Conservation (phyloP, 2,888 invertebrate genomes). For the Hanleya hanleyi region DNA sequence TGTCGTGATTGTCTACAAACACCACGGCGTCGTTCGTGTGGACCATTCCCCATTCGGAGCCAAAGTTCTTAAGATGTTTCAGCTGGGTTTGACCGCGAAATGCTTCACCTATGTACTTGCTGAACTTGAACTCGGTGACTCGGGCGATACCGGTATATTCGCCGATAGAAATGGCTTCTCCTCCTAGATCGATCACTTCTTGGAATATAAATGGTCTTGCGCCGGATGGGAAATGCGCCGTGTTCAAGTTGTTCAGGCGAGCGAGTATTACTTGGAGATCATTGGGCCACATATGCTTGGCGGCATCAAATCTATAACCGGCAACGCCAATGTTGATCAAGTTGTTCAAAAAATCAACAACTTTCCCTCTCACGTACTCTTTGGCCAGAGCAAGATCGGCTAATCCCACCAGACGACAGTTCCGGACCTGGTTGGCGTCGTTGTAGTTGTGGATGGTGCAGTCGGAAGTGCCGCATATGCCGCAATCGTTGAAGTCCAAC, state of each 20-base stretch:
- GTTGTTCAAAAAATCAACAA: conserved; percentile 35
- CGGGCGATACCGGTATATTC: conserved; percentile 70
- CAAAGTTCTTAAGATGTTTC: conserved; percentile 14
- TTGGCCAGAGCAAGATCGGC: conserved; percentile 83
- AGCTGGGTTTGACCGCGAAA: conserved; percentile 22
- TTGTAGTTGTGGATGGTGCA: conserved; percentile 42
- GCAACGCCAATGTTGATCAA: conserved; percentile 77
- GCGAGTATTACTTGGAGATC: background rate
- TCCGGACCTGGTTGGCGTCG: conserved; percentile 74
- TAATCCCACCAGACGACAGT: conserved; percentile 82
- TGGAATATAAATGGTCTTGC: conserved; percentile 60
- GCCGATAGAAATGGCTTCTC: conserved; percentile 57
- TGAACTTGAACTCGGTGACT: conserved; percentile 86
- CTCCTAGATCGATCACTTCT: conserved; percentile 66
- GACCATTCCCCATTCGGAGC: conserved; percentile 61
- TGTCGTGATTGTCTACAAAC: conserved; percentile 95
- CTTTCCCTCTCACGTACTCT: conserved; percentile 35
- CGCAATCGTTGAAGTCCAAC: conserved; percentile 78
- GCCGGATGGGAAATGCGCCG: conserved; percentile 49
- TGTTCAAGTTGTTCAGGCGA: conserved; percentile 34
- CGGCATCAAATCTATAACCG: conserved; percentile 63
- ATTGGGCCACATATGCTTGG: conserved; percentile 74
- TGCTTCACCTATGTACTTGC: conserved; percentile 68
- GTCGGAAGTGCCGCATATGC: conserved; percentile 73
- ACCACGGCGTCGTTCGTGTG: conserved; percentile 77